Base-by-base conservation (phyloP, 2,113 vertebrate species). In the Odontophorus gujanensis region DNA sequence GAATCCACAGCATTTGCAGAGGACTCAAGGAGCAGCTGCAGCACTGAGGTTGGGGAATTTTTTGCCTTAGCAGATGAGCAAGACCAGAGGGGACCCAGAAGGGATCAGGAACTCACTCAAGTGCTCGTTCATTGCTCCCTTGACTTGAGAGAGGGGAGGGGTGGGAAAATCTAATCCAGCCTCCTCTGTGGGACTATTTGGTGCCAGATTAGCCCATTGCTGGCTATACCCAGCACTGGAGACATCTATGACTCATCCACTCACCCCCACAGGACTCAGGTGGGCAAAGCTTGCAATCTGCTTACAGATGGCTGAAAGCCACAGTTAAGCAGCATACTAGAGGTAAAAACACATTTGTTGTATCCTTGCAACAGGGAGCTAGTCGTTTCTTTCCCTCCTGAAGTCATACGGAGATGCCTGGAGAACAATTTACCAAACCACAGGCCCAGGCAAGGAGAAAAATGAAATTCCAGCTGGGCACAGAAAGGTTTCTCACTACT, bases 11-110 rank as follows among this genome's bases (percentile, higher is more conserved):
- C 28, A 22, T 81, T 92, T 81, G 43, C 94, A 91, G 75, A 72
- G 59, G 66, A 43, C 69, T 94, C 76, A 34, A 89, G 81, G 36
- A 95, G 78, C 89, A 95, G 84, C 87, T 95, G 83, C 86, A 22
- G 43, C 36, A 81, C 2, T 4, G 73, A 93, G 28, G 7, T 7
- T 67, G 32, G 57, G 51, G 4, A 20, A 3, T 68, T 78, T 94
- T 91, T 96, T 87, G 22, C 81, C 63, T 72, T 72, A 73, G 61
- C 69, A 80, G 83, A 84, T 78, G n/a, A 95, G 61, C 57, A 88
- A 85, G 72, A 43, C 53, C 87, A 89, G 65, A 75, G 79, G 47
- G 38, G 42, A 59, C 42, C 40, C 67, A 61, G 40, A 25, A 15
- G 15, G 18, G 28, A 67, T 40, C n/a, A 80, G 73, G 55, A 93